Conservation (phyloP, 2,113 vertebrate genomes). For the Tyto alba region DNA sequence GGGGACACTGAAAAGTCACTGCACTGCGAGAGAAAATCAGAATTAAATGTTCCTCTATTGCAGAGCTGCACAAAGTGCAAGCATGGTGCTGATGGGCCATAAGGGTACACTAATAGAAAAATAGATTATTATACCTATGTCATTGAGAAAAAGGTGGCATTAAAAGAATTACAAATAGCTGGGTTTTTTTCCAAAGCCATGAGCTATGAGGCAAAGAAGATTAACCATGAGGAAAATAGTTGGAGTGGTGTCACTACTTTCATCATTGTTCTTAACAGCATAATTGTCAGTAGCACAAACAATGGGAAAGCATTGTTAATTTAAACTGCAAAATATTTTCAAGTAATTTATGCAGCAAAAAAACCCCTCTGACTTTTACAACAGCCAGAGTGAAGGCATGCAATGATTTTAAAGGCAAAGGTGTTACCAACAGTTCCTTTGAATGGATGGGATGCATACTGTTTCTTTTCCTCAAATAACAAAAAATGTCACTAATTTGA, state of each 20-base stretch:
- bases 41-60: not conserved
- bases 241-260: not conserved
- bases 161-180: not conserved
- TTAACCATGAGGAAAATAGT: not conserved
- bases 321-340: slow-evolving; percentile 17
- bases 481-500: slow-evolving; percentile 45
- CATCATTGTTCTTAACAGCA: not conserved
- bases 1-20: not conserved
- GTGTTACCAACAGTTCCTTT: not conserved
- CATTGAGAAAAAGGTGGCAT: not conserved
- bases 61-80: not conserved
- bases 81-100: not conserved
- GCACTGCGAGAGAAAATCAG: not conserved
- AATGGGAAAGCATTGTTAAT: not conserved
- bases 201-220: not conserved
- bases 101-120: not conserved
- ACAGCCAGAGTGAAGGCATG: not conserved
- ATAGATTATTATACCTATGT: not conserved
- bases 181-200: not conserved
- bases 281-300: not conserved
- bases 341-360: slow-evolving; percentile 30
- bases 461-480: not conserved
- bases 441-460: not conserved
- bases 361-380: not conserved
- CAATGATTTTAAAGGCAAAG: slow-evolving; percentile 19